Base-by-base conservation (phyloP, 2,113 vertebrate genomes). In the Tautogolabrus adspersus region DNA sequence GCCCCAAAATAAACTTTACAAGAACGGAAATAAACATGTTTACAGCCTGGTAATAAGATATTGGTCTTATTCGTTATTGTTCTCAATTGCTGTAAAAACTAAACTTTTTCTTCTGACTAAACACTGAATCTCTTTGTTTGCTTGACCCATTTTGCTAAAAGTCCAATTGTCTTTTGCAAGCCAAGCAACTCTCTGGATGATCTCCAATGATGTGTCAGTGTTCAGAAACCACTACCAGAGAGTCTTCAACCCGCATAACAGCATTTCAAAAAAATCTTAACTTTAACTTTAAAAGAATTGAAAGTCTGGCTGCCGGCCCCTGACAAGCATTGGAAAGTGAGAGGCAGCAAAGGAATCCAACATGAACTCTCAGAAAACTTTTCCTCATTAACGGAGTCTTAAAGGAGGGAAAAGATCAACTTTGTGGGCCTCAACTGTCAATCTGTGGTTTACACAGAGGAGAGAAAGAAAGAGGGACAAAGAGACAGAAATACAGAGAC, bases 381-480 rank as follows among this genome's bases (percentile, higher is more conserved):
- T 55, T 16, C 8, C 15, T 77, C 64, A 83, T 83, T 77, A 86
- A 52, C n/a, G 1, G 13, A 21, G 30, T 22, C 54, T 74, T 69
- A 10, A 67, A 57, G 18, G 40, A 3, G 54, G 34, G 10, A 42
- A 38, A 2, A 57, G 19, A 76, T 49, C 23, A 66, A 79, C 44
- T n/a, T 19, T 66, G 42, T 66, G 49, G n/a, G 67, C 40, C 30
- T 69, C 37, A 23, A 7, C 21, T 16, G 81, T 77, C 73, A 66
- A 15, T 59, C 57, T 74, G 61, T 30, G 63, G 67, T 83, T 46
- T 0, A 26, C 46, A 52, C 38, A 30, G 44, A 10, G 56, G 65
- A 4, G 30, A 55, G 44, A 52, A 3, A 72, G 64, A 0, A 49
- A 64, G 37, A 55, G 23, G 65, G 40, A 70, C 60, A 66, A 38